Conservation (phyloP, 2,888 invertebrate genomes). For the Ormyrus pomaceus region DNA sequence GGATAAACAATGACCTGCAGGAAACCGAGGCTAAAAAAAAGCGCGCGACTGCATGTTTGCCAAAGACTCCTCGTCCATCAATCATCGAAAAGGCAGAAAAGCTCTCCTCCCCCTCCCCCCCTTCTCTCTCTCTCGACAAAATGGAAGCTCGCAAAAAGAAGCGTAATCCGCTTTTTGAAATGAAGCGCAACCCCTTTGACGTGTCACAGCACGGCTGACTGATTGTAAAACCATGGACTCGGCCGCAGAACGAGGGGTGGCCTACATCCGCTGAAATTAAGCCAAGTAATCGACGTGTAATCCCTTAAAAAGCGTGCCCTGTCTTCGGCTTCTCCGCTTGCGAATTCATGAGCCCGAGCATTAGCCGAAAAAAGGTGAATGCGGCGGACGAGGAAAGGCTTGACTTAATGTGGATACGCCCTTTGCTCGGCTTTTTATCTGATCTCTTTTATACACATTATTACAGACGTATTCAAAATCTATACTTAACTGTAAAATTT, state of each 20-base stretch:
- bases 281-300: constrained; percentile 76
- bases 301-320: constrained; percentile 71
- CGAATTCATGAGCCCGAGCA: no score
- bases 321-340: no score
- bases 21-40: not conserved
- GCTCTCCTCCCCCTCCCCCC: not conserved
- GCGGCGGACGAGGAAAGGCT: no score
- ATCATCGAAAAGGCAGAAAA: constrained; percentile 19
- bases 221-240: constrained; percentile 76
- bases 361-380: no score
- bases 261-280: constrained; percentile 65
- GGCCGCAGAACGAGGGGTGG: constrained; percentile 65
- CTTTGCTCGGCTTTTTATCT: no score
- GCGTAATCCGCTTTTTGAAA: constrained; percentile 73
- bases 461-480: no score
- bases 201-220: constrained; percentile 68
- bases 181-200: constrained; percentile 71
- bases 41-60: constrained; percentile 1
- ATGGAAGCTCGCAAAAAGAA: not conserved
- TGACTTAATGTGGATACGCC: no score
- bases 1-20: constrained; percentile 25
- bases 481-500: no score
- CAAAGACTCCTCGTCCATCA: constrained; percentile 24
- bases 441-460: no score
- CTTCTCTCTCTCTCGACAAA: no score